These are phyloP conservation scores for Coracopsis vasa DNA, from an alignment of 2,113 vertebrate species.

Conservation along the genomic window DNA sequence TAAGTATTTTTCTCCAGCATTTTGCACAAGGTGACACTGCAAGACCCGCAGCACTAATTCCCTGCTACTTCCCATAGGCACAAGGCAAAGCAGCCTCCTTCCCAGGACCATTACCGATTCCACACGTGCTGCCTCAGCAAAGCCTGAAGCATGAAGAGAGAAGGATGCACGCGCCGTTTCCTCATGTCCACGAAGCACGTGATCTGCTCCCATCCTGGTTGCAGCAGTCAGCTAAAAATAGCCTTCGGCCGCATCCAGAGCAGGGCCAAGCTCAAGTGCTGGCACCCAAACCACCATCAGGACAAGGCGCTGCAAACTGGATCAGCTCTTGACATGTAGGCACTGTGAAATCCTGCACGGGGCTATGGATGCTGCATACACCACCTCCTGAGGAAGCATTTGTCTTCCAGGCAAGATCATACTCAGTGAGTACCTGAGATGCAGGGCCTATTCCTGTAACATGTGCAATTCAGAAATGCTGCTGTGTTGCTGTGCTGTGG, in stretches of 20 bases:
- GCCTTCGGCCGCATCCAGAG: background rate
- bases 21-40: background rate
- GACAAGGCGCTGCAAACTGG: fast-evolving
- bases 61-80: background rate
- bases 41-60: background rate
- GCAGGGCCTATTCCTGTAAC: background rate
- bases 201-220: background rate
- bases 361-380: fast-evolving
- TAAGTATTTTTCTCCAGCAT: background rate
- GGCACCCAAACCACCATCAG: background rate
- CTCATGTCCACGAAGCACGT: background rate
- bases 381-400: background rate
- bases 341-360: background rate
- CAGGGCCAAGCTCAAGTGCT: fast-evolving
- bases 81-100: background rate
- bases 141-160: background rate
- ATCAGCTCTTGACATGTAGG: background rate
- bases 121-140: background rate
- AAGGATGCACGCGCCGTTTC: background rate
- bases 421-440: background rate
- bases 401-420: background rate
- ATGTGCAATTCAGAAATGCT: background rate
- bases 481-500: background rate
- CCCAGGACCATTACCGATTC: background rate
- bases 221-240: background rate